Conservation (phyloP, 2,888 invertebrate genomes). For the Onchidella celtica region DNA sequence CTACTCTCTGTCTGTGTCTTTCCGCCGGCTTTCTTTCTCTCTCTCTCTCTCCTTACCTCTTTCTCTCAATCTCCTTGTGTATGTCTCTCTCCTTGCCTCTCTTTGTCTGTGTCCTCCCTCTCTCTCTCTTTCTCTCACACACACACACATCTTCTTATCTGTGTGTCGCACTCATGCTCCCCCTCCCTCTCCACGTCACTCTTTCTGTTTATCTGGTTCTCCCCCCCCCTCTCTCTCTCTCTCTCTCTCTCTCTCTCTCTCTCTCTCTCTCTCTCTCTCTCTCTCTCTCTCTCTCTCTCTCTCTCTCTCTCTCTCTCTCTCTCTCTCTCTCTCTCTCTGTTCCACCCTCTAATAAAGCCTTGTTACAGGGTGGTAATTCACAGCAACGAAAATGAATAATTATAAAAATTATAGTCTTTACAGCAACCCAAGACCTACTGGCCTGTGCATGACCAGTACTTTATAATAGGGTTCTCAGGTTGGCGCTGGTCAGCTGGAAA, state of each 20-base stretch:
- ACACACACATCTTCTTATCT: background rate
- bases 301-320: slow-evolving; percentile 1
- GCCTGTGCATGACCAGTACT: too few species aligned
- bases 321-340: background rate
- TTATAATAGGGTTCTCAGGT: too few species aligned
- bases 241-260: slow-evolving; percentile 4
- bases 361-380: too few species aligned
- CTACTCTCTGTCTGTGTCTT: background rate
- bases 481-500: too few species aligned
- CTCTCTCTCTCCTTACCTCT: background rate
- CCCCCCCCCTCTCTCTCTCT: background rate
- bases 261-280: background rate
- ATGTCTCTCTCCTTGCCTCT: background rate
- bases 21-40: background rate
- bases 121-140: background rate
- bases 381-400: too few species aligned
- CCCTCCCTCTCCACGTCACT: background rate
- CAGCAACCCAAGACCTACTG: too few species aligned
- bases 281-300: background rate
- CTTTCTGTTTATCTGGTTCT: background rate
- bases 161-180: background rate
- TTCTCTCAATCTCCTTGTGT: background rate
- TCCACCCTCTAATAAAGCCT: background rate
- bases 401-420: too few species aligned
- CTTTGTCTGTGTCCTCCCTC: background rate